Base-by-base conservation (phyloP, 2,888 invertebrate species). In the Eugnorisma glareosa region DNA sequence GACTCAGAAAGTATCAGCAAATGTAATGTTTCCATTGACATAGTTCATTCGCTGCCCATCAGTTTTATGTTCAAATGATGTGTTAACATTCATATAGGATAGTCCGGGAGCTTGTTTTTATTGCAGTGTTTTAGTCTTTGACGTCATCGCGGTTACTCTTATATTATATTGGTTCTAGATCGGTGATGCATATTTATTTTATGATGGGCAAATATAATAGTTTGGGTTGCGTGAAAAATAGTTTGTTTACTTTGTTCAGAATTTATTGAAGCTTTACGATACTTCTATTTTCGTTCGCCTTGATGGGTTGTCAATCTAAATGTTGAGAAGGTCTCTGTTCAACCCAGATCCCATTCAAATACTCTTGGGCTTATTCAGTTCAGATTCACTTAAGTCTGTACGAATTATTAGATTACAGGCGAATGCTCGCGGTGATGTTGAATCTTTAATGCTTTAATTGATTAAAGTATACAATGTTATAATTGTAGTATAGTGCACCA, bases 111-210 rank as follows among this genome's bases (percentile, higher is more conserved):
- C 63, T 63, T 54, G 68, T 76, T 81, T 89, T 85, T 86, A 88
- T 79, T 82, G 81, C 73, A 35, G 54, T 72, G n/a, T 59, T 71
- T 48, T 64, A 64, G 66, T 48, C 51, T 69, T 82, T 88, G 89
- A 89, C 88, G 88, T 88, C 88, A 88, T 67, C 37, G 79, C 66
- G 77, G 85, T 76, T 70, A 72, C 59, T 79, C 67, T 81, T 40
- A 67, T 67, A 37, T 63, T 75, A 75, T 77, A 61, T 66, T 73
- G 63, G 51, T 67, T 82, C 76, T 77, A 83, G 81, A 79, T 73
- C 73, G 35, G 73, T 73, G 61, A 72, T 74, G 67, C 82, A 82
- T 83, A 86, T 85, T 88, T 88, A 59, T 78, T 66, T 67, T 81
- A 43, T 67, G 24, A 70, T 73, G 28, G 68, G 51, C 63, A 84